phyloP scores from a whole-genome alignment of 2,888 invertebrate species.

The Morinoia aosen region DNA sequence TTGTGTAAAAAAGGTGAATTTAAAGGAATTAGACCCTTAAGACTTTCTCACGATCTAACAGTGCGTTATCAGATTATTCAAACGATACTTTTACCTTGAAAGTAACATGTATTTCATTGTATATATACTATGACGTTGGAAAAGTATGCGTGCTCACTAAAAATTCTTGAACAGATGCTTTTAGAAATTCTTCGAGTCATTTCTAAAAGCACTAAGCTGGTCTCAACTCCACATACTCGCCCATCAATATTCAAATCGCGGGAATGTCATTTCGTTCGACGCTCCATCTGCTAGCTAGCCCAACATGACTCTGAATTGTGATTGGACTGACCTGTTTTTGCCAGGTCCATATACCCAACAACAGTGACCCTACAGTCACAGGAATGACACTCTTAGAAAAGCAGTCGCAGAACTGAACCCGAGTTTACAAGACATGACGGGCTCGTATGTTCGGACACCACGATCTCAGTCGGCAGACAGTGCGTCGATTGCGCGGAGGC shows the following conservation, averaged over 20 bases:
- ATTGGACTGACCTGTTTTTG: neutral
- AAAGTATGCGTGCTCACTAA: no score
- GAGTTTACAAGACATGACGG: neutral
- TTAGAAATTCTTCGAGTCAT: no score
- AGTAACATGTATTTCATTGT: no score
- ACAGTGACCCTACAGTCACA: neutral
- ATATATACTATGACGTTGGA: no score
- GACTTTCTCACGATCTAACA: no score
- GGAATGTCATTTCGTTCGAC: neutral
- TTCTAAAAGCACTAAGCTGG: neutral
- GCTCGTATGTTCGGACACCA: neutral
- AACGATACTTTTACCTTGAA: no score
- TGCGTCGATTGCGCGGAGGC: neutral
- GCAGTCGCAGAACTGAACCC: neutral
- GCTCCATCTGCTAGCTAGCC: neutral
- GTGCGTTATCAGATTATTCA: no score
- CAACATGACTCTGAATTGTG: neutral
- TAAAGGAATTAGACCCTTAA: no score
- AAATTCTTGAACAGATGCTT: no score
- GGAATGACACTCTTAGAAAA: neutral
- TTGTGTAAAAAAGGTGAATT: no score
- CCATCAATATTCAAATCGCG: neutral
- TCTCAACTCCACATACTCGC: neutral
- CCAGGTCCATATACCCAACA: neutral
- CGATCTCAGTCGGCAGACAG: neutral